phyloP scores from a whole-genome alignment of 2,113 vertebrate species.

The Vimba vimba region DNA sequence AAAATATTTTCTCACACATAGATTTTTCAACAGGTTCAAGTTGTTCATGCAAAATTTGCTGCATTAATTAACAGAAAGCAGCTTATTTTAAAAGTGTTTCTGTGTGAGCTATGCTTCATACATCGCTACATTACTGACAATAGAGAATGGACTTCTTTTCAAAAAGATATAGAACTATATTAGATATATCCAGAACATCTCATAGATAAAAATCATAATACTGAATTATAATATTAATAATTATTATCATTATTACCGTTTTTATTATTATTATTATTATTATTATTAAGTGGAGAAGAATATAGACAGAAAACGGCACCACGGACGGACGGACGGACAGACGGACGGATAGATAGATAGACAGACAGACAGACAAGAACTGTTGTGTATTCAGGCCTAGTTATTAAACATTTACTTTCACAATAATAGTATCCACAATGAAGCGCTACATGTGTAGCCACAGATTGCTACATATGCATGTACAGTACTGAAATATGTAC shows the following conservation, averaged over 20 bases:
- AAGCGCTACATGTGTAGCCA: background rate
- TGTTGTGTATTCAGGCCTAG: background rate
- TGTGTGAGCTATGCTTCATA: background rate
- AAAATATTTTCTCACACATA: background rate
- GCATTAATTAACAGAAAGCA: background rate
- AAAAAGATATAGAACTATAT: background rate
- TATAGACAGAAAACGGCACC: background rate
- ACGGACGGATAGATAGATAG: background rate
- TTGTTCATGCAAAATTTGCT: background rate
- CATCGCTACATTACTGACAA: background rate
- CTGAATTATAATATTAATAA: background rate
- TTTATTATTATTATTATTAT: background rate
- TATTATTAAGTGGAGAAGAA: background rate
- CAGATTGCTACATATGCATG: background rate
- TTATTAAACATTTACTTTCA: background rate
- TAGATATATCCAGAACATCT: background rate
- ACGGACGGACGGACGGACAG: background rate
- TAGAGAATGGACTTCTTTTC: background rate
- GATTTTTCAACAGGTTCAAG: background rate
- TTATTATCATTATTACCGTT: background rate
- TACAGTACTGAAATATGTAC: background rate
- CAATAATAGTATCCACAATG: background rate
- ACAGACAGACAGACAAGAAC: background rate
- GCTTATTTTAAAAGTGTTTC: background rate
- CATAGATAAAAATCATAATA: background rate